Percentiles rank a stretch among this genome's conserved stretches.
These are phyloP conservation scores for Geococcyx californianus DNA, from an alignment of 2,113 vertebrate genomes.

Conservation along the genomic window DNA sequence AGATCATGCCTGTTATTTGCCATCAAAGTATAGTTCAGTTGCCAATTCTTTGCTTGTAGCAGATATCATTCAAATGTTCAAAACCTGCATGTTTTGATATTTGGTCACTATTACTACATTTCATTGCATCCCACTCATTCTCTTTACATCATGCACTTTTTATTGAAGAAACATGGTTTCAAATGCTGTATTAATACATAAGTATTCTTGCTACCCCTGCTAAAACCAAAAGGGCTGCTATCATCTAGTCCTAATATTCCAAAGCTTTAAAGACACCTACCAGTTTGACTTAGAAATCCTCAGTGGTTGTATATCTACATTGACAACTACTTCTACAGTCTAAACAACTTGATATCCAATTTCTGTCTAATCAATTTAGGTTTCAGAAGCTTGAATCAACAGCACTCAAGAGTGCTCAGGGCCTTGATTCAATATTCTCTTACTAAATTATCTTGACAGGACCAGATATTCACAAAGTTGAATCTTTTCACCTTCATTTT, in stretches of 20 bases:
- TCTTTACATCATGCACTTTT: neutral
- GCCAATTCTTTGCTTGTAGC: neutral
- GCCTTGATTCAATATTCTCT: neutral
- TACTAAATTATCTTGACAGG: neutral
- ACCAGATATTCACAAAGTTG: neutral
- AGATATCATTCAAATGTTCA: neutral
- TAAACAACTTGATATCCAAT: neutral
- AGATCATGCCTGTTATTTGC: neutral
- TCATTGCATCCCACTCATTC: neutral
- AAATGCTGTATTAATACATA: neutral
- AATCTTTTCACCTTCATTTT: neutral
- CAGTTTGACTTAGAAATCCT: neutral
- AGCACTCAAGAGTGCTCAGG: neutral
- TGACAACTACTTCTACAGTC: neutral
- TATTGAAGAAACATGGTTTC: neutral
- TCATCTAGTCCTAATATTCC: neutral
- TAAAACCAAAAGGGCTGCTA: neutral
- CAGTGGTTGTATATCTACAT: neutral
- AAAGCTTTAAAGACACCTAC: neutral
- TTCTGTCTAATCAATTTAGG: neutral
- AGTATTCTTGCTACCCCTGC: neutral
- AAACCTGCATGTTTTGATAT: neutral
- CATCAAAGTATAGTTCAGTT: neutral
- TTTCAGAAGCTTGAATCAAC: neutral
- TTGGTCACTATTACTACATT: neutral